Percentiles rank a stretch among this genome's conserved stretches.
Conservation (phyloP, 2,888 invertebrate species). For the Gymnosoma rotundatum region DNA sequence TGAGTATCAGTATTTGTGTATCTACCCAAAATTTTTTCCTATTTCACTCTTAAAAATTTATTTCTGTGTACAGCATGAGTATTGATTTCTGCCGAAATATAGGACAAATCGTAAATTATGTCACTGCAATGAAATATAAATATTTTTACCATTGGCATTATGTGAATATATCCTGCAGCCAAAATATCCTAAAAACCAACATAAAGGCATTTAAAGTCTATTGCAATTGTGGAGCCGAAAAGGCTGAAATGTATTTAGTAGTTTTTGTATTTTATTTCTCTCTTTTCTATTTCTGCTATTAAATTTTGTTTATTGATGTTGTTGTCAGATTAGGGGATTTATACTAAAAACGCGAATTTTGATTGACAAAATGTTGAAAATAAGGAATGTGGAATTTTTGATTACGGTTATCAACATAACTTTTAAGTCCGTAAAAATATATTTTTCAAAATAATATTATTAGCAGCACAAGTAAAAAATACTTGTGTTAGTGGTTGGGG, state of each 20-base stretch:
- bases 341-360: no score
- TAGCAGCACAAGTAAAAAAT: no score
- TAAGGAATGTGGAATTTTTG: no score
- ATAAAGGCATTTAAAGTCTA: conserved; percentile 24
- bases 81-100: conserved; percentile 41
- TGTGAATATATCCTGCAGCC: conserved; percentile 56
- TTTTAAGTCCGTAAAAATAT: no score
- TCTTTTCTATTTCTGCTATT: conserved; percentile 16
- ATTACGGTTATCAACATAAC: no score
- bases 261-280: conserved; percentile 5
- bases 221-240: conserved; percentile 55
- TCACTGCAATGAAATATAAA: conserved; percentile 14
- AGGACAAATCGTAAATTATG: neutral
- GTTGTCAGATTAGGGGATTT: neutral
- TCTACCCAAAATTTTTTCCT: neutral
- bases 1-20: no score
- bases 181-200: conserved; percentile 24
- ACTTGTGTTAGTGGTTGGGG: no score
- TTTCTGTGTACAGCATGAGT: conserved; percentile 63
- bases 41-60: conserved; percentile 58
- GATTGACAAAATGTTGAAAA: no score
- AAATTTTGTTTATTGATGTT: conserved; percentile 63
- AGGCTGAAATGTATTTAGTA: conserved; percentile 31
- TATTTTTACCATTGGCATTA: neutral
- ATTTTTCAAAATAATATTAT: no score